phyloP scores from a whole-genome alignment of 2,113 vertebrate species.

The Odocoileus hemionus region DNA sequence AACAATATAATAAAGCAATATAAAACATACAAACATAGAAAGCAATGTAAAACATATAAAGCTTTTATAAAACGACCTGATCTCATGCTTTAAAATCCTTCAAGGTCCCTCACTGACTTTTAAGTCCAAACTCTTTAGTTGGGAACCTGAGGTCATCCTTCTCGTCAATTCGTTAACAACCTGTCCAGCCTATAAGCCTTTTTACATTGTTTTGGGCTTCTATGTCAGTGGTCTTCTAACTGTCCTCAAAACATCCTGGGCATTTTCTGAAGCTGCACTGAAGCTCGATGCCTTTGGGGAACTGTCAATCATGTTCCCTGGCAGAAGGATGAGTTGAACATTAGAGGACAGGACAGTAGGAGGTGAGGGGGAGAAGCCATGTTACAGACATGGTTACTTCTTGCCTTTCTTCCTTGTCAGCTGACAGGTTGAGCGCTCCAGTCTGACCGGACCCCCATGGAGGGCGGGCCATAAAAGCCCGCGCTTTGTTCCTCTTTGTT shows the following conservation, averaged over 20 bases:
- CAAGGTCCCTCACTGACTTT: neutral
- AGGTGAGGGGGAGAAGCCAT: neutral
- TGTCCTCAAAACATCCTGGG: neutral
- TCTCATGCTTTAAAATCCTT: neutral
- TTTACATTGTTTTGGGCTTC: neutral
- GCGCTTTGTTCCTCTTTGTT: no score
- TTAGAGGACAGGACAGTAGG: neutral
- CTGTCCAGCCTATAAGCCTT: neutral
- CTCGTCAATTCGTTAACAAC: rapidly evolving
- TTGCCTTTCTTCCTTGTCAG: neutral
- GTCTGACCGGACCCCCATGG: no score
- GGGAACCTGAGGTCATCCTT: neutral
- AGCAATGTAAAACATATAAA: neutral
- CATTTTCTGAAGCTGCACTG: neutral
- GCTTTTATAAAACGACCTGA: neutral
- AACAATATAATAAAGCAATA: neutral
- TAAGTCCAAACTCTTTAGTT: neutral
- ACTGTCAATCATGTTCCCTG: neutral
- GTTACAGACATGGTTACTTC: neutral
- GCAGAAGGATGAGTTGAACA: neutral
- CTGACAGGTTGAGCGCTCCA: no score
- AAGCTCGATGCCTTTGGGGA: neutral
- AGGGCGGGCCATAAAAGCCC: no score
- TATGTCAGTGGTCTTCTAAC: neutral
- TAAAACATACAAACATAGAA: neutral